phyloP scores from a whole-genome alignment of 2,888 invertebrate genomes.

The Lysandra bellargus region DNA sequence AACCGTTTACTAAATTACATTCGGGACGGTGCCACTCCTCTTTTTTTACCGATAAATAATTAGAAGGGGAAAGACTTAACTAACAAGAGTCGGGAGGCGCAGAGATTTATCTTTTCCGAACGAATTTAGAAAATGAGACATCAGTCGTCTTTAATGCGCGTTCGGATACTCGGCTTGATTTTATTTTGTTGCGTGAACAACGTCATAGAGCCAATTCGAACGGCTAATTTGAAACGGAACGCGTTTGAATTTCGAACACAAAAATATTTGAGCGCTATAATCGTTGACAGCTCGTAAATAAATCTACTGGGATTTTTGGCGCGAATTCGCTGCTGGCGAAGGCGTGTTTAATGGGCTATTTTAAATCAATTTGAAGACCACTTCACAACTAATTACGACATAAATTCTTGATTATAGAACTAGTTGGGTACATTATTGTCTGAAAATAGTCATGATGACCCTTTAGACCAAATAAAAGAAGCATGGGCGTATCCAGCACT shows the following conservation, averaged over 20 bases:
- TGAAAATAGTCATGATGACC: background rate
- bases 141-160: conserved; percentile 58
- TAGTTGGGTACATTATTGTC: background rate
- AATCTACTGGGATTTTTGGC: conserved; percentile 47
- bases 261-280: conserved; percentile 50
- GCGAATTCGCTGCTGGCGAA: background rate
- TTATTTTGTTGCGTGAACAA: conserved; percentile 46
- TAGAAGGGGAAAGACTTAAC: conserved; percentile 72
- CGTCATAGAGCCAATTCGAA: conserved; percentile 65
- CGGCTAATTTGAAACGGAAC: conserved; percentile 68
- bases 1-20: conserved; percentile 72
- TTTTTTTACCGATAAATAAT: conserved; percentile 68
- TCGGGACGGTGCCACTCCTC: conserved; percentile 66
- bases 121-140: conserved; percentile 80
- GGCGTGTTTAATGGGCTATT: conserved; percentile 18
- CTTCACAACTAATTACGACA: conserved; percentile 9
- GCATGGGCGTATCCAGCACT: too few species aligned
- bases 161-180: conserved; percentile 48
- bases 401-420: background rate
- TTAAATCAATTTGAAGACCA: conserved; percentile 18
- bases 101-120: conserved; percentile 77
- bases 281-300: conserved; percentile 63
- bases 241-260: conserved; percentile 45
- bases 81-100: conserved; percentile 71
- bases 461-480: too few species aligned